Percentiles rank a stretch among this genome's conserved stretches.
Evolutionary conservation across 2,797 vertebrate genomes (phyloP).

Genomic region (Acanthiza pusilla): DNA sequence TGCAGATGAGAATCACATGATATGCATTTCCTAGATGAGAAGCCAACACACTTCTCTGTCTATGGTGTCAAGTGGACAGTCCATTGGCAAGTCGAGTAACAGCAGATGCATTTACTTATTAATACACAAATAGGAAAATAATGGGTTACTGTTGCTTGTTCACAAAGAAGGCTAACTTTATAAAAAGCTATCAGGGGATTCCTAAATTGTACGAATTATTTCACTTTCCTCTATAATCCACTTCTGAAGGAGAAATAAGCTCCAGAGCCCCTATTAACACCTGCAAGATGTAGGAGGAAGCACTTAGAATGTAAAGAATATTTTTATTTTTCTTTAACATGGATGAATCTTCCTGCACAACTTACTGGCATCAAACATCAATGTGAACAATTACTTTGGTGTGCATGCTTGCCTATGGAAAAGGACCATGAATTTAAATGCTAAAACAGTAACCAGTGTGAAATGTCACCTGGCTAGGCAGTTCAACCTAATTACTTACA

Average conservation of each 20-base stretch:
- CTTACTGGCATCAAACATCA: neutral
- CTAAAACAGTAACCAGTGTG: neutral
- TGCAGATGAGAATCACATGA: fast-evolving
- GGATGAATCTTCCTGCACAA: neutral
- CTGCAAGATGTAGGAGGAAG: neutral
- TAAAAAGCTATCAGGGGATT: neutral
- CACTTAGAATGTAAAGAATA: neutral
- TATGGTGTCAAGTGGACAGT: neutral
- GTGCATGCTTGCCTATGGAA: neutral
- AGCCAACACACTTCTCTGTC: neutral
- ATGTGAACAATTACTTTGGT: neutral
- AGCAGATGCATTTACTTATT: neutral
- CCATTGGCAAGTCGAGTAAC: neutral
- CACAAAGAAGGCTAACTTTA: neutral
- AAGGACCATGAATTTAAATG: neutral
- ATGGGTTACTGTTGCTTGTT: neutral
- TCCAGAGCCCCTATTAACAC: neutral
- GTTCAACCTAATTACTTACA: neutral
- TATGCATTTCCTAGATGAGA: neutral
- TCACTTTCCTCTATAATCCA: neutral
- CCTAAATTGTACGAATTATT: neutral
- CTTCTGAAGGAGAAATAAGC: neutral
- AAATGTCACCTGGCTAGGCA: slow-evolving; percentile 13
- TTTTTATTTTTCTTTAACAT: neutral
- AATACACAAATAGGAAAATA: neutral